phyloP scores from a whole-genome alignment of 2,113 vertebrate species.

The Perccottus glenii region DNA sequence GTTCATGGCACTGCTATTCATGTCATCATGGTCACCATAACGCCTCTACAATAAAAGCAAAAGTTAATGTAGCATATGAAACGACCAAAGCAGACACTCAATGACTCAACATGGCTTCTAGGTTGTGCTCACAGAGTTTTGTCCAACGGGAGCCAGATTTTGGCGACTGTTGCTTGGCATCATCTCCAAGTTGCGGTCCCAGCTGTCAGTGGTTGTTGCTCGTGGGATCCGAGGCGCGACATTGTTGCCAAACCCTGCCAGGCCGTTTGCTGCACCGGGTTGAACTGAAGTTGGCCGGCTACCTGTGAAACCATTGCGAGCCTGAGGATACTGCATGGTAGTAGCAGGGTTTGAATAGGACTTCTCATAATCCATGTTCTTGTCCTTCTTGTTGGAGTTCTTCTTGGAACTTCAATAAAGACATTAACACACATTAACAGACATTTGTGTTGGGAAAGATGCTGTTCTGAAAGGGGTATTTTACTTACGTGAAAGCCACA shows the following conservation, averaged over 20 bases:
- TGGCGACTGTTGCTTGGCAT: constrained; percentile 34
- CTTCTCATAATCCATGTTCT: not conserved
- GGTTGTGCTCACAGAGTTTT: constrained; percentile 42
- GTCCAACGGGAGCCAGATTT: constrained; percentile 27
- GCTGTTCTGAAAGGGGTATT: not conserved
- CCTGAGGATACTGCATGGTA: constrained; percentile 9
- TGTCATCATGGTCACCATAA: constrained; percentile 19
- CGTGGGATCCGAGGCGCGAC: constrained; percentile 71
- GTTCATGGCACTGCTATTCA: constrained; percentile 9
- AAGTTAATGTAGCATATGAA: not conserved
- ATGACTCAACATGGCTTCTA: not conserved
- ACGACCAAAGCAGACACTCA: no score
- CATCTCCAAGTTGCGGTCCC: constrained; percentile 66
- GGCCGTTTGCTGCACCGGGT: not conserved
- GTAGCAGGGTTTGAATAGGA: constrained; percentile 3
- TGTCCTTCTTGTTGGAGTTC: constrained; percentile 10
- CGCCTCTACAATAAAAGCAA: constrained; percentile 29
- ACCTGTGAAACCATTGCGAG: not conserved
- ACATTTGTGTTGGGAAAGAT: not conserved
- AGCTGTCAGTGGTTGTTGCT: constrained; percentile 51
- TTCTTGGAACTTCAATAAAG: constrained; percentile 34
- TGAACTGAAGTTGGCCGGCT: not conserved
- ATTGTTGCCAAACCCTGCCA: not conserved
- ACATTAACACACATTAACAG: not conserved
- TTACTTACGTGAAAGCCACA: constrained; percentile 50